Evolutionary conservation across 2,113 vertebrate genomes (phyloP).

Genomic region (Tiliqua scincoides): DNA sequence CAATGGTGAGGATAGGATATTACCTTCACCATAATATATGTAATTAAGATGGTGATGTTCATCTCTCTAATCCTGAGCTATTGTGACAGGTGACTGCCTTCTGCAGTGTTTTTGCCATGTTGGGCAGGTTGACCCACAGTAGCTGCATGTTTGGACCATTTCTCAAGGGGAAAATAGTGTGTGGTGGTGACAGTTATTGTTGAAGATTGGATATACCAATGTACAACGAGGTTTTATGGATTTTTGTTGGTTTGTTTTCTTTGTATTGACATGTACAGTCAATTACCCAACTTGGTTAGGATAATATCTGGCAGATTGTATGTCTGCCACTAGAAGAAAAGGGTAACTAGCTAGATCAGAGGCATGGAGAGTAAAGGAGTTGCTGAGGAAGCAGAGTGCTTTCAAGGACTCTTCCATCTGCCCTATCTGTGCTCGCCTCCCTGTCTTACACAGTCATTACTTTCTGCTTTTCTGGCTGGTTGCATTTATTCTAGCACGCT

Average conservation of each 20-base stretch:
- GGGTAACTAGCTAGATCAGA: not conserved
- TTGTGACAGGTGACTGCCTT: not conserved
- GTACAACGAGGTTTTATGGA: not conserved
- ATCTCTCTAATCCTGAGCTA: not conserved
- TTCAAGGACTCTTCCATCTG: constrained; percentile 15
- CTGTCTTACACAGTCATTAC: constrained; percentile 5
- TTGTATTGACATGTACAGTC: not conserved
- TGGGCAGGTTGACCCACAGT: not conserved
- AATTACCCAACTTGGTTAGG: not conserved
- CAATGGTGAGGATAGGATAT: too few species aligned
- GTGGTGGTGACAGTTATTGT: not conserved
- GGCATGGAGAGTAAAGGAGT: not conserved
- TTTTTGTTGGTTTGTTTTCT: not conserved
- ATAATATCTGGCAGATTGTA: not conserved
- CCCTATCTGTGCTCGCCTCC: not conserved
- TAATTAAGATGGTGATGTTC: not conserved
- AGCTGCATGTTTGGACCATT: not conserved
- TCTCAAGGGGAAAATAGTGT: not conserved
- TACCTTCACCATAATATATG: not conserved
- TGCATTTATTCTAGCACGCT: not conserved
- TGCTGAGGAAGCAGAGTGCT: constrained; percentile 11
- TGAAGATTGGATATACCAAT: not conserved
- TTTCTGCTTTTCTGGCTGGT: constrained; percentile 15
- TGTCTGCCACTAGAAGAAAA: not conserved
- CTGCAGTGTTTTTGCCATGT: not conserved